Evolutionary conservation across 2,888 invertebrate species (phyloP).

Genomic region (Suillia variegata): DNA sequence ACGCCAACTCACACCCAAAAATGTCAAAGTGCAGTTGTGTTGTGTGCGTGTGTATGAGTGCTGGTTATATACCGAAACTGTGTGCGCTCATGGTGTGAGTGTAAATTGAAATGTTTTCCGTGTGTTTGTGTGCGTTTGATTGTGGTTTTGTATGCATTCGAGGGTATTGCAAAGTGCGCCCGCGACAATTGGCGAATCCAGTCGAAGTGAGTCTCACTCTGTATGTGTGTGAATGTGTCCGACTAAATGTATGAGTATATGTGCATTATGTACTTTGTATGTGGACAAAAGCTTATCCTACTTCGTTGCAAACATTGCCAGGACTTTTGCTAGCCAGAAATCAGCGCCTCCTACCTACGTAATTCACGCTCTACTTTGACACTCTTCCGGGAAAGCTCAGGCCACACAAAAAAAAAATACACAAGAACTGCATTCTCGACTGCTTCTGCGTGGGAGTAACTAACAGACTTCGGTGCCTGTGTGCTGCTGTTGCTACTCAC

Average conservation of each 20-base stretch:
- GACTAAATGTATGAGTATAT: neutral
- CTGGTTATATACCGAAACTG: neutral
- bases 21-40: too few relatives aligned
- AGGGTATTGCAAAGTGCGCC: too few relatives aligned
- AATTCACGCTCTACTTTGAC: neutral
- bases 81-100: neutral
- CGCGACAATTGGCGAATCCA: neutral
- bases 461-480: too few relatives aligned
- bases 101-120: neutral
- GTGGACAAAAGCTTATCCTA: neutral
- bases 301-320: neutral
- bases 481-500: too few relatives aligned
- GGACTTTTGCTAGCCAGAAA: neutral
- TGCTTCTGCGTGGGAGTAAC: too few relatives aligned
- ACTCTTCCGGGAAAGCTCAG: neutral
- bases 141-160: too few relatives aligned
- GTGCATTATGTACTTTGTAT: neutral
- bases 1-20: neutral
- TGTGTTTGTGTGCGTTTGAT: too few relatives aligned
- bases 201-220: neutral
- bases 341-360: neutral
- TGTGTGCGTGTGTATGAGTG: neutral
- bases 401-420: too few relatives aligned
- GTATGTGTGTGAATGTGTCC: neutral
- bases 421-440: too few relatives aligned